A percentile compares a stretch with the other conserved stretches of the same genome.
These are phyloP conservation scores for Enteromius thamalakanensis DNA, from an alignment of 2,797 vertebrate genomes.

Conservation along the genomic window DNA sequence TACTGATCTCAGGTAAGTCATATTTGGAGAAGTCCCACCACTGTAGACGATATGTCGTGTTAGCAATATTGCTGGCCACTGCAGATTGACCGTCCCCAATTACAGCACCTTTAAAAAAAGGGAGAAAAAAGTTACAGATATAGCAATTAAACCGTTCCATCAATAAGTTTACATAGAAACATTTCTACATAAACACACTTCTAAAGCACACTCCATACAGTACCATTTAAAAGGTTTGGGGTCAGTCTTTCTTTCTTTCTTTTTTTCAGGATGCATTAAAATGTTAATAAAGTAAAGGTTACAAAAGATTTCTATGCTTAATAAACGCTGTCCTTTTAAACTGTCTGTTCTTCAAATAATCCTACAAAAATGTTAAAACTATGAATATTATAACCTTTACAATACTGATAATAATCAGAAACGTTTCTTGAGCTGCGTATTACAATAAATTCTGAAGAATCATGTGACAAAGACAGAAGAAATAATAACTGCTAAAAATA, in stretches of 20 bases:
- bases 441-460: background rate
- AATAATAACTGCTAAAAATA: background rate
- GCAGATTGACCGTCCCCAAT: conserved; percentile 98
- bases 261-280: background rate
- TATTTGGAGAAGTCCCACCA: conserved; percentile 99
- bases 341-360: background rate
- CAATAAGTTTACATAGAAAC: background rate
- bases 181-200: background rate
- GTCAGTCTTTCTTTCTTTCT: background rate
- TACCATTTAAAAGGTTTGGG: background rate
- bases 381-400: background rate
- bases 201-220: background rate
- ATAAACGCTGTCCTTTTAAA: background rate
- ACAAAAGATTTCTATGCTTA: background rate
- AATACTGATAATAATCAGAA: background rate
- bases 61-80: conserved; percentile 98
- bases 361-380: background rate
- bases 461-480: background rate
- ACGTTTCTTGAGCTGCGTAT: background rate
- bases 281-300: background rate
- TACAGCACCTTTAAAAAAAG: conserved; percentile 83
- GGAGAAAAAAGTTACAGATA: background rate
- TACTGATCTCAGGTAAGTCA: conserved; percentile 98
- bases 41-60: conserved; percentile 96
- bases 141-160: background rate